phyloP scores from a whole-genome alignment of 1,140 invertebrate genomes.

The Cyclina sinensis region DNA sequence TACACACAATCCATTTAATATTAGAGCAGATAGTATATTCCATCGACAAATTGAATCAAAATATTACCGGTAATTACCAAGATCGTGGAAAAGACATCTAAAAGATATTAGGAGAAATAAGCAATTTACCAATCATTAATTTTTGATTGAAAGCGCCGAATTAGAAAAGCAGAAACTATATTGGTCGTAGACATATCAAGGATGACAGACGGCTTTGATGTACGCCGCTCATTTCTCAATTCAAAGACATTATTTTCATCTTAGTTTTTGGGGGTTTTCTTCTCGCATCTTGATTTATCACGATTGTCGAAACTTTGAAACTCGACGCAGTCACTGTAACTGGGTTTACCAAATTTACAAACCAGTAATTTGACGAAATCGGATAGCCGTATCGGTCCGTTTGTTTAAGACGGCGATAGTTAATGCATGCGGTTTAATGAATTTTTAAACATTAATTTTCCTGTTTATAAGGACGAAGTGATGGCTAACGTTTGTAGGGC shows the following conservation, averaged over 20 bases:
- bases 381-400: slow-evolving; percentile 1
- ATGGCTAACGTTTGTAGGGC: slow-evolving; percentile 2
- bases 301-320: neutral
- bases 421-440: slow-evolving; percentile 63
- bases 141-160: slow-evolving; percentile 34
- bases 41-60: neutral
- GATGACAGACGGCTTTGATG: slow-evolving; percentile 62
- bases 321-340: slow-evolving; percentile 16
- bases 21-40: neutral
- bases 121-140: slow-evolving; percentile 53
- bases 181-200: slow-evolving; percentile 25
- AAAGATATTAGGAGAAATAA: slow-evolving; percentile 36
- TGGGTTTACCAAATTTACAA: slow-evolving; percentile 54
- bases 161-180: slow-evolving; percentile 50
- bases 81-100: slow-evolving; percentile 37
- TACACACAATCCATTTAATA: too few relatives aligned
- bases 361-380: slow-evolving; percentile 58
- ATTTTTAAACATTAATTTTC: slow-evolving; percentile 66
- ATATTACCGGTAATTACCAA: neutral
- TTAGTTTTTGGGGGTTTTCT: slow-evolving; percentile 3
- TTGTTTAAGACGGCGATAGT: slow-evolving; percentile 16
- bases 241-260: slow-evolving; percentile 46
- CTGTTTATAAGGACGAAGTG: slow-evolving; percentile 10
- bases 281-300: slow-evolving; percentile 55
- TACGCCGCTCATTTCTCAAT: slow-evolving; percentile 64